Evolutionary conservation across 2,797 vertebrate species (phyloP), one percentile per base, ranked within the genome.

Genomic region (Aphelocoma californica): DNA sequence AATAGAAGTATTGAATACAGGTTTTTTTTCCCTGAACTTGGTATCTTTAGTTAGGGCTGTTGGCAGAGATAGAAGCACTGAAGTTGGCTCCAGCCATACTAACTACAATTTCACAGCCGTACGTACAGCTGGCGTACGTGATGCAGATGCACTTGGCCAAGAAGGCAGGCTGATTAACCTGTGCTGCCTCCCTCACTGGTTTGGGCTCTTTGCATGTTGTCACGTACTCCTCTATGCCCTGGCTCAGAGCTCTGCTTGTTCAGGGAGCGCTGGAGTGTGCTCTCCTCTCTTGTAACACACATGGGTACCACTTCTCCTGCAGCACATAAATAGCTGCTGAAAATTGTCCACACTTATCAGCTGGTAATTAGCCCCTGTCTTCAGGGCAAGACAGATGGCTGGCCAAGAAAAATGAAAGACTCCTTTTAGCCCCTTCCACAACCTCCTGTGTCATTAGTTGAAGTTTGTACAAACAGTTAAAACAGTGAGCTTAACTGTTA

Each of bases 11-110:
- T 44, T 74, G 48, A 67, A n/a, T 67, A 58, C 14, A 47, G 67
- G 48, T 91, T 45, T 18, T 65, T 91, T 91, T 88, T 71, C 47
- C 50, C 44, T 81, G n/a, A 74, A 28, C 47, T 61, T 71, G 34
- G 32, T 42, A 10, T 24, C 48, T 73, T 54, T 57, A 26, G 48
- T 66, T 58, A 38, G 61, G 32, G 47, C 45, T 82, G 20, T 73
- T 48, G 48, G 74, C 64, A 82, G 51, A 80, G 56, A 29, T 0
- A 34, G 50, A 73, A 42, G 60, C 0, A 1, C 36, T 73, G 44
- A 36, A 62, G 60, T 23, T 92, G 67, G 40, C 79, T 80, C 67
- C 53, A 75, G 0, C 21, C 34, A 19, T 3, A 1, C 48, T 54
- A 42, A 50, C 32, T 29, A 21, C 48, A 69, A 5, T 72, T 84